A percentile compares a stretch with the other conserved stretches of the same genome.
phyloP scores from a whole-genome alignment of 2,113 vertebrate genomes.

The Arizona elegans region DNA sequence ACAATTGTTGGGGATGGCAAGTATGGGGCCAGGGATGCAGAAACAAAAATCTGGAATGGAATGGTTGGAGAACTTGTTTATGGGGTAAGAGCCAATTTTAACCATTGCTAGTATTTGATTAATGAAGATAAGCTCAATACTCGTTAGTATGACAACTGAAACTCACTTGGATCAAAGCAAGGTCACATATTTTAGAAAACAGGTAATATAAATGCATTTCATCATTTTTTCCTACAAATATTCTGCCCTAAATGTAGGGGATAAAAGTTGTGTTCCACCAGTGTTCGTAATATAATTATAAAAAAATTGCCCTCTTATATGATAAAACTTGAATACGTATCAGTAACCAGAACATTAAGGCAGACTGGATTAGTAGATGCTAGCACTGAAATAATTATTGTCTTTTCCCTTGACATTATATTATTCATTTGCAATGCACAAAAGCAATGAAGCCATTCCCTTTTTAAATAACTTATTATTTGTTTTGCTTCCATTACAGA shows the following conservation, averaged over 20 bases:
- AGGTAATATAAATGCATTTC: neutral
- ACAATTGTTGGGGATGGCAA: slow-evolving; percentile 96
- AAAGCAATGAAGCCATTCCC: slow-evolving; percentile 21
- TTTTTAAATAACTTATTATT: slow-evolving; percentile 33
- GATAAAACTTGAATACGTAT: neutral
- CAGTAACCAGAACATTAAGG: slow-evolving; percentile 6
- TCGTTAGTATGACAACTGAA: slow-evolving; percentile 2
- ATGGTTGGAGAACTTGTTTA: slow-evolving; percentile 99
- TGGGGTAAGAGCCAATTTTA: slow-evolving; percentile 81
- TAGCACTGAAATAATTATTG: neutral
- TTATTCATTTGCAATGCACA: slow-evolving; percentile 39
- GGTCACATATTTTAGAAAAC: slow-evolving; percentile 9
- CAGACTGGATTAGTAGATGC: neutral
- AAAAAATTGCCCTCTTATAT: neutral
- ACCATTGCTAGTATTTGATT: slow-evolving; percentile 30
- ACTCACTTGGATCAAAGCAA: slow-evolving; percentile 6
- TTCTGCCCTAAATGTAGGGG: neutral
- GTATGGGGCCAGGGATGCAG: slow-evolving; percentile 96
- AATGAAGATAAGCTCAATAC: neutral
- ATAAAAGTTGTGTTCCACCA: neutral
- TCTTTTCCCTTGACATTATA: neutral
- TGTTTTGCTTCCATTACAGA: slow-evolving; percentile 77
- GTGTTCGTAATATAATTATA: neutral
- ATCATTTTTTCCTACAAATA: slow-evolving; percentile 12
- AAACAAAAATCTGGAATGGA: slow-evolving; percentile 99